A percentile compares a stretch with the other conserved stretches of the same genome.
phyloP scores from a whole-genome alignment of 2,888 invertebrate genomes.

The Nomada ferruginata region DNA sequence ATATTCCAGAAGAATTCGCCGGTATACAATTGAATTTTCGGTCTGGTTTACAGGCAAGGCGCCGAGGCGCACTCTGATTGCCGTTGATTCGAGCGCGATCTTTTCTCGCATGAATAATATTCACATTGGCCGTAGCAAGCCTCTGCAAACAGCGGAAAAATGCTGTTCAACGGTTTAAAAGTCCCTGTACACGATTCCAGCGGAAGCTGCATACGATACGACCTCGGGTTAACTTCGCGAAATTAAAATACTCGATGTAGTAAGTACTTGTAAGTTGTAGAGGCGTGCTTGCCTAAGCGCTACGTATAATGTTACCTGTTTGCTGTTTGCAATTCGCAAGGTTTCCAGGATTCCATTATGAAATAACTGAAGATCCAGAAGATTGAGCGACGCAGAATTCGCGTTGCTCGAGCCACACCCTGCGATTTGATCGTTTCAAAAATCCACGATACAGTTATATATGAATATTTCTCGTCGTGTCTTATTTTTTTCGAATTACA shows the following conservation, averaged over 20 bases:
- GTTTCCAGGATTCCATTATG: constrained; percentile 54
- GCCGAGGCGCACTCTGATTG: constrained; percentile 75
- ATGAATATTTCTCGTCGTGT: constrained; percentile 27
- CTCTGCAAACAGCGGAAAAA: constrained; percentile 71
- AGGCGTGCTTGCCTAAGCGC: neutral
- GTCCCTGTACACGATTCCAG: neutral
- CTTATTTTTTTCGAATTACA: constrained; percentile 45
- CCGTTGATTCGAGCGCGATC: constrained; percentile 75
- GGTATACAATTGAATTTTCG: constrained; percentile 79
- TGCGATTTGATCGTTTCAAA: constrained; percentile 41
- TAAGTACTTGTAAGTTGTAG: neutral
- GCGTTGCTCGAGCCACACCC: constrained; percentile 35
- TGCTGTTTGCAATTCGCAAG: constrained; percentile 49
- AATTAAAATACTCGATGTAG: neutral
- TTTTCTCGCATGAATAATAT: constrained; percentile 76
- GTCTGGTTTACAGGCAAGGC: constrained; percentile 68
- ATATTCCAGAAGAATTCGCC: constrained; percentile 78
- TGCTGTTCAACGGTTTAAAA: neutral
- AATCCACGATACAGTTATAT: constrained; percentile 52
- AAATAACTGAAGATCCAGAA: constrained; percentile 52
- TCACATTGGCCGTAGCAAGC: constrained; percentile 61
- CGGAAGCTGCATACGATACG: neutral
- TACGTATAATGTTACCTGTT: constrained; percentile 45
- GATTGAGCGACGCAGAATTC: constrained; percentile 39
- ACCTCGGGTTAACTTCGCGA: neutral